Base-by-base conservation (phyloP, 2,888 invertebrate species). In the Melinaea menophilus region DNA sequence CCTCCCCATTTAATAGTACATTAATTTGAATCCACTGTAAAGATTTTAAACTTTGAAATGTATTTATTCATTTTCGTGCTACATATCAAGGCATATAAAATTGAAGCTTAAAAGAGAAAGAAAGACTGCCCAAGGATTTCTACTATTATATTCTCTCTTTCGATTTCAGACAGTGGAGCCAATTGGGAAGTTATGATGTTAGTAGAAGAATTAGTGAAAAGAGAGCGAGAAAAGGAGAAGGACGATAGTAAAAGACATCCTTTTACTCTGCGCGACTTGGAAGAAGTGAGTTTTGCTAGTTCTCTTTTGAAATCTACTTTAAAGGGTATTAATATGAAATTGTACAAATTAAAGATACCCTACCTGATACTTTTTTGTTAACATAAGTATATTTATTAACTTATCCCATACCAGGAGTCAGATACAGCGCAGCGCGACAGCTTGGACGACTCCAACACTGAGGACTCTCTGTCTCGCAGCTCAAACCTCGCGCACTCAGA, bases 151-250 rank as follows among this genome's bases (percentile, higher is more conserved):
- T 9, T 41, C 7, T 4, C 56, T 57, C 4, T 54, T 79, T 75
- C 69, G n/a, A 64, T 81, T 64, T 71, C 81, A 68, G 90, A 86
- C 0, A 82, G 84, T 62, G 91, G 91, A 67, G 93, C 94, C 68
- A 93, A 95, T 75, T 95, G 95, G 95, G 95, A 96, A 80, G 94
- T 95, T 0, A 92, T 93, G 80, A 94, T 95, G 95, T 82, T 96
- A 47, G 95, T 95, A 0, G 93, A 94, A 69, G 94, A 95, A 79
- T 87, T 95, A 70, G 93, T 94, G 68, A 91, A 92, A 59, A 85
- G 93, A 61, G 92, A 93, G 71, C 76, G 86, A 7, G 86, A 88
- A 64, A 85, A 83, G 57, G 86, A 81, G 59, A 74, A 81, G 59
- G 87, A 87, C 64, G 87, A 88, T 33, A 74, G 73, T 2, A 78